Evolutionary conservation across 2,113 vertebrate genomes (phyloP), one percentile per base, ranked within the genome.

Genomic region (Nycticebus coucang): DNA sequence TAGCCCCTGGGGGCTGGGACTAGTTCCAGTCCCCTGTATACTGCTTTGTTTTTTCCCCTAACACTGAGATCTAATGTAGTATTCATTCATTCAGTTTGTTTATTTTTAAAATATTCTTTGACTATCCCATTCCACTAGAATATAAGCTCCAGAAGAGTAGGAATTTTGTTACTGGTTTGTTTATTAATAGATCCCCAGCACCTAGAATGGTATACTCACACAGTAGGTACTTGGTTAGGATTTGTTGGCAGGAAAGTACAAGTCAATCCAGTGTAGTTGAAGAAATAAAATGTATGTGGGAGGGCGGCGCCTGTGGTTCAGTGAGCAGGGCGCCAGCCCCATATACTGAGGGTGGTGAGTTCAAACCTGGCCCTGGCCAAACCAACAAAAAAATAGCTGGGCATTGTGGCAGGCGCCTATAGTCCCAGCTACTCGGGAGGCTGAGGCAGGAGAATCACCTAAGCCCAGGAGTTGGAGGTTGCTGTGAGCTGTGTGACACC

Each of bases 241-340:
- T 75, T 72, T 95, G 21, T 92, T 84, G 64, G 92, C 45, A 50
- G 15, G 57, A 22, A 74, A 89, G 12, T 84, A 55, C 18, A 92
- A 80, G 37, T 90, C 13, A 95, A 50, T 64, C 83, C 69, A 59
- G 30, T 66, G n/a, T 60, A 93, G 45, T 71, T 83, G 30, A 28
- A 96, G 28, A 93, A 96, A 72, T 79, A 91, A 80, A 94, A 87
- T 85, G 15, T 78, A 64, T 55, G 21, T 93, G 41, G 37, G 13
- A 19, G n/a, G n/a, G n/a, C n/a, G n/a, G n/a, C n/a, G n/a, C n/a
- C n/a, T n/a, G n/a, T n/a, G n/a, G n/a, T n/a, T n/a, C n/a, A n/a
- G n/a, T n/a, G n/a, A n/a, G n/a, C n/a, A n/a, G n/a, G n/a, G n/a
- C n/a, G n/a, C n/a, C n/a, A n/a, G n/a, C n/a, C n/a, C n/a, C n/a